Evolutionary conservation across 2,888 invertebrate species (phyloP).

Genomic region (Perizoma affinitatum): DNA sequence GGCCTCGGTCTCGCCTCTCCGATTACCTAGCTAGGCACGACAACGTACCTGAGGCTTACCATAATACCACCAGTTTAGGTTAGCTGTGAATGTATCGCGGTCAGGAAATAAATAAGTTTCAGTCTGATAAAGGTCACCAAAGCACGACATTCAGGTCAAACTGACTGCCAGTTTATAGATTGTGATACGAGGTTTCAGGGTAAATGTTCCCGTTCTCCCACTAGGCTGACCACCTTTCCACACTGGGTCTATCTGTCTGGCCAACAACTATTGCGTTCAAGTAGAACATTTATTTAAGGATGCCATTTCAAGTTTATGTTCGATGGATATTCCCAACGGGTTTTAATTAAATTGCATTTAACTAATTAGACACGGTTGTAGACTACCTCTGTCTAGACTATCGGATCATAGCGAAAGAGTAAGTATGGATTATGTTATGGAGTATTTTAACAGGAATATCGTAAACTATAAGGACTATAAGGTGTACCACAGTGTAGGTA

Average conservation of each 20-base stretch:
- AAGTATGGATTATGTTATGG: neutral
- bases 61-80: conserved; percentile 11
- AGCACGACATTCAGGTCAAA: neutral
- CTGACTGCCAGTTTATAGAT: no score
- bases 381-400: conserved; percentile 5
- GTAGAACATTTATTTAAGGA: no score
- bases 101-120: neutral
- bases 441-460: conserved; percentile 13
- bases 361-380: no score
- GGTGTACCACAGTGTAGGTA: neutral
- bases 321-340: no score
- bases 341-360: no score
- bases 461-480: conserved; percentile 9
- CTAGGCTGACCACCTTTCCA: no score
- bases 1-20: conserved; percentile 37
- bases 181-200: no score
- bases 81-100: neutral
- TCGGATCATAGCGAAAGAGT: conserved; percentile 1
- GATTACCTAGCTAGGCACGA: conserved; percentile 43
- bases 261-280: no score
- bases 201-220: no score
- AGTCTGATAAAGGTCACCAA: neutral
- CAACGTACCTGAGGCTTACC: conserved; percentile 15
- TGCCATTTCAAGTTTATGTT: no score
- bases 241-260: neutral